These are phyloP conservation scores for Lerema accius DNA, from an alignment of 1,140 invertebrate genomes.

Conservation along the genomic window DNA sequence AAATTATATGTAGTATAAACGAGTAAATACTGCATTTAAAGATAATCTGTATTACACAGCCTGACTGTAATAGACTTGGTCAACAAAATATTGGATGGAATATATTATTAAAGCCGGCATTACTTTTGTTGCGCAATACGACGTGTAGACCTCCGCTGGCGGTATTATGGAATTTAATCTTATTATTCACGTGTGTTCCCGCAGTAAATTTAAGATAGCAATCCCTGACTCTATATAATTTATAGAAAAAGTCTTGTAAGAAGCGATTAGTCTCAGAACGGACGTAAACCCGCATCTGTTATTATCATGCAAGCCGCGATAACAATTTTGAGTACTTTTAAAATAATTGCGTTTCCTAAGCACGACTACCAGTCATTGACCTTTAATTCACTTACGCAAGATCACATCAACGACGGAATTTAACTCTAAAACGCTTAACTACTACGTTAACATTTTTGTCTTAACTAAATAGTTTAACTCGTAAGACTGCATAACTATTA, in stretches of 20 bases:
- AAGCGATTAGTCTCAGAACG: constrained; percentile 37
- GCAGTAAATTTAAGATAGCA: constrained; percentile 20
- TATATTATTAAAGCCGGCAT: constrained; percentile 16
- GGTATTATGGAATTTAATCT: constrained; percentile 28
- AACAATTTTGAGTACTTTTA: constrained; percentile 76
- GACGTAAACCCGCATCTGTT: constrained; percentile 66
- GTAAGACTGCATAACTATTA: constrained; percentile 16
- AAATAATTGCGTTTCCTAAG: constrained; percentile 78
- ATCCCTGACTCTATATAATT: constrained; percentile 22
- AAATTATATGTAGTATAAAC: too few species aligned
- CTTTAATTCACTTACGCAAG: constrained; percentile 59
- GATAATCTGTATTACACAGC: too few species aligned
- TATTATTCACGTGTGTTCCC: constrained; percentile 25
- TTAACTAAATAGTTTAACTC: constrained; percentile 13
- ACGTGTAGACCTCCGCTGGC: constrained; percentile 17
- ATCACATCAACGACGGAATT: constrained; percentile 31
- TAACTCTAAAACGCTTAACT: constrained; percentile 19
- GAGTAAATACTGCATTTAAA: too few species aligned
- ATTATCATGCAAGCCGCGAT: constrained; percentile 70
- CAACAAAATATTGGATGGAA: constrained; percentile 20
- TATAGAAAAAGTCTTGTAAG: constrained; percentile 36
- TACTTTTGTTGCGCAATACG: constrained; percentile 27
- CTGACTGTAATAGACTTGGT: background rate
- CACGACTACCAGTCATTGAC: constrained; percentile 74
- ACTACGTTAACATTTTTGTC: constrained; percentile 9